A percentile compares a stretch with the other conserved stretches of the same genome.
These are phyloP conservation scores for Heteronetta atricapilla DNA, from an alignment of 2,113 vertebrate genomes.

Conservation along the genomic window DNA sequence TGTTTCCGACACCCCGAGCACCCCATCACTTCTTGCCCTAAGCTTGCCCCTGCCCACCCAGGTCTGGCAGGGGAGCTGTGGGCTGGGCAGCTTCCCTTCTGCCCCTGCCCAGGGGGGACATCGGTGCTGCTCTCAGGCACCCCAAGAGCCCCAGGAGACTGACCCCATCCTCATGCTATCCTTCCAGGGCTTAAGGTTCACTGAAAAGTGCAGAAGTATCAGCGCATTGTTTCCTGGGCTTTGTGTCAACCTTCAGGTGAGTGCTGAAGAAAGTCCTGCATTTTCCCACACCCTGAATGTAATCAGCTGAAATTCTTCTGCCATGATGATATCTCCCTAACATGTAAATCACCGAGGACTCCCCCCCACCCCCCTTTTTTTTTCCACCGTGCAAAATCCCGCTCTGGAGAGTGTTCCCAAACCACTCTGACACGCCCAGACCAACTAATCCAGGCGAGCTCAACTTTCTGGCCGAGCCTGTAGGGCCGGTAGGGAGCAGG, in stretches of 20 bases:
- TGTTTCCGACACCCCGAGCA: background rate
- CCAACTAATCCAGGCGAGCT: slow-evolving; percentile 49
- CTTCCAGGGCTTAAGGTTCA: background rate
- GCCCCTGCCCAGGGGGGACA: background rate
- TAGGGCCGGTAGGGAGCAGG: background rate
- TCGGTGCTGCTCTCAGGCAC: background rate
- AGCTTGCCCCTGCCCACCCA: background rate
- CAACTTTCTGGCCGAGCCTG: slow-evolving; percentile 61
- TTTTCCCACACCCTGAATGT: slow-evolving; percentile 61
- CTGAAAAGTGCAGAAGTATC: background rate
- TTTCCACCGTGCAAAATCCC: background rate
- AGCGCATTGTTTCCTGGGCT: slow-evolving; percentile 4
- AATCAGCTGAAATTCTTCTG: slow-evolving; percentile 63
- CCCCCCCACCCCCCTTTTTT: background rate
- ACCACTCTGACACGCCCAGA: slow-evolving; percentile 51
- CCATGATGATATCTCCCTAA: slow-evolving; percentile 48
- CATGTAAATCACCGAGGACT: slow-evolving; percentile 28
- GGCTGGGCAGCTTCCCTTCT: background rate
- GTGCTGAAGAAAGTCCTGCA: slow-evolving; percentile 46
- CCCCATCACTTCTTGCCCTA: background rate
- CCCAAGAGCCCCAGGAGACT: background rate
- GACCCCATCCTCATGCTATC: background rate
- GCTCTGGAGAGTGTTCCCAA: slow-evolving; percentile 34
- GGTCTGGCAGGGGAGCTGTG: background rate
- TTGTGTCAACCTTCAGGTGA: slow-evolving; percentile 48